phyloP scores from a whole-genome alignment of 1,140 invertebrate species.

The Berghia stephanieae region DNA sequence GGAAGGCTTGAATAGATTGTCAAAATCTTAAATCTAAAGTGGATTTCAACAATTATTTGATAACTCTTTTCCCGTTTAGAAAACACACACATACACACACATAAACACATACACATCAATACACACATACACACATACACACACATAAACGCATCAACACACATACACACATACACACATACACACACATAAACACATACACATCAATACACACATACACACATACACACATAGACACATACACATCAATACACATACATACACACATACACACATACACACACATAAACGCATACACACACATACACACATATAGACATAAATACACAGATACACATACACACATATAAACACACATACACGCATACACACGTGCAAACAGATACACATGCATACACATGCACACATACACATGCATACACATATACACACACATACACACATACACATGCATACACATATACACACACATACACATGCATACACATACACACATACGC shows the following conservation, averaged over 20 bases:
- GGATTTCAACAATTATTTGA: no score
- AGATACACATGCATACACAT: not conserved
- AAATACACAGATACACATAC: no score
- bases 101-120: no score
- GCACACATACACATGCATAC: not conserved
- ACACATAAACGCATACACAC: no score
- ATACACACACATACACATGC: not conserved
- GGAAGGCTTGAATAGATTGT: not conserved
- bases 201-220: no score
- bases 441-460: not conserved
- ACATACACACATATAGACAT: no score
- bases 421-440: slow-evolving; percentile 4
- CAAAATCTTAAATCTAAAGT: not conserved
- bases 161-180: no score
- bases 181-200: no score
- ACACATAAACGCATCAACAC: no score
- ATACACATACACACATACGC: slow-evolving; percentile 8
- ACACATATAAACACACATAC: not conserved
- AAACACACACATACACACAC: not conserved
- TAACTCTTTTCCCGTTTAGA: no score
- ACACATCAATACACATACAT: not conserved
- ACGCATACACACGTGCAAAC: not conserved
- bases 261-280: not conserved
- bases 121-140: no score
- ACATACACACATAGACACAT: no score